These are phyloP conservation scores for Conus betulinus DNA, from an alignment of 1,140 invertebrate species.

Conservation along the genomic window DNA sequence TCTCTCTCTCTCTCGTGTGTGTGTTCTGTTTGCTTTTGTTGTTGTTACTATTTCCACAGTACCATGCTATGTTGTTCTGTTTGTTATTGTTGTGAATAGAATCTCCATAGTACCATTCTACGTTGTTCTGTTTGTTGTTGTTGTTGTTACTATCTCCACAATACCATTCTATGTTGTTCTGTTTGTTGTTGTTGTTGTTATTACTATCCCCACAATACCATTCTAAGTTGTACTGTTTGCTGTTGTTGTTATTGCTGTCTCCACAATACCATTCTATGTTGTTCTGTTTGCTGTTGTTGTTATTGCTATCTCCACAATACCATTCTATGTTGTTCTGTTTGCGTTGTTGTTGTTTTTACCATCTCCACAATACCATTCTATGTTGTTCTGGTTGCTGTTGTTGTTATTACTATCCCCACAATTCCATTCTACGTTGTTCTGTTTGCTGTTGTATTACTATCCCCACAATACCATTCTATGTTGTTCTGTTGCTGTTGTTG, in stretches of 20 bases:
- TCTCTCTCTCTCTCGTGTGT: too few species aligned
- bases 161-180: background rate
- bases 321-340: background rate
- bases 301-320: background rate
- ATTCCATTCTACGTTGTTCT: background rate
- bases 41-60: too few species aligned
- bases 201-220: background rate
- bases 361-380: background rate
- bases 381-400: background rate
- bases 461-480: too few species aligned
- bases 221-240: background rate
- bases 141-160: too few species aligned
- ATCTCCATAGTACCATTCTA: too few species aligned
- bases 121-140: too few species aligned
- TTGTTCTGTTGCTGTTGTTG: too few species aligned
- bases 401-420: background rate
- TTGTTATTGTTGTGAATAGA: too few species aligned
- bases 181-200: background rate
- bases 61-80: too few species aligned
- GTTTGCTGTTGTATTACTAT: too few species aligned
- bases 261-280: background rate
- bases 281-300: background rate
- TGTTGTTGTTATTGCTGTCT: background rate
- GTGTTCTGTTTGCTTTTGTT: too few species aligned
- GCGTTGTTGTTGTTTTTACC: background rate